Evolutionary conservation across 2,113 vertebrate genomes (phyloP), one percentile per base, ranked within the genome.

Genomic region (Mus musculus): DNA sequence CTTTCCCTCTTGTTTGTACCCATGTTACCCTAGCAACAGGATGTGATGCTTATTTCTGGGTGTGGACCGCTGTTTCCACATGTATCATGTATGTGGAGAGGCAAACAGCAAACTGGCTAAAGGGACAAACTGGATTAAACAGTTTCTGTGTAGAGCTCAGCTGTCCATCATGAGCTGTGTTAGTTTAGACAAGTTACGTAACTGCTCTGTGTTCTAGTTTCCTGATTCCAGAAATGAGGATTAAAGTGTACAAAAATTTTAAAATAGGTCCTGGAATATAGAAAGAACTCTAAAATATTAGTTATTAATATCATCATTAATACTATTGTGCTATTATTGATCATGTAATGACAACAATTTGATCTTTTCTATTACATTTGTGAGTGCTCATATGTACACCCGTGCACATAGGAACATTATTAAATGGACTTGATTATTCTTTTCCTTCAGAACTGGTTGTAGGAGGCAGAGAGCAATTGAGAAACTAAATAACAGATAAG

Each of bases 141-240:
- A 59, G 49, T 24, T 90, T 59, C 20, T 33, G 2, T 46, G 33
- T 33, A 19, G 72, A 30, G 80, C 63, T 28, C 42, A 61, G 28
- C 69, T 78, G 82, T 91, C 77, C 0, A 7, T 39, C 75, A 42
- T 16, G 33, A n/a, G 3, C 52, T 75, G 0, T 52, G 36, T 94
- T 93, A 87, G 88, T 85, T 96, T 93, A 49, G 80, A 4, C 75
- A 67, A 61, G 69, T 94, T 63, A 28, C 42, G 71, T 61, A 46
- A 46, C 5, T 88, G 88, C 89, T 94, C 80, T 92, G 26, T 88
- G 67, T 26, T 88, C 73, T 33, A 42, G 26, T 81, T 78, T 88
- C 46, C 36, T 65, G 42, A 42, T 81, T 89, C 89, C 28, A 14
- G 39, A 88, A 59, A 69, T 72, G 65, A 85, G 3, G 5, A 52